Conservation (phyloP, 1,140 invertebrate species). For the Pararge aegeria region DNA sequence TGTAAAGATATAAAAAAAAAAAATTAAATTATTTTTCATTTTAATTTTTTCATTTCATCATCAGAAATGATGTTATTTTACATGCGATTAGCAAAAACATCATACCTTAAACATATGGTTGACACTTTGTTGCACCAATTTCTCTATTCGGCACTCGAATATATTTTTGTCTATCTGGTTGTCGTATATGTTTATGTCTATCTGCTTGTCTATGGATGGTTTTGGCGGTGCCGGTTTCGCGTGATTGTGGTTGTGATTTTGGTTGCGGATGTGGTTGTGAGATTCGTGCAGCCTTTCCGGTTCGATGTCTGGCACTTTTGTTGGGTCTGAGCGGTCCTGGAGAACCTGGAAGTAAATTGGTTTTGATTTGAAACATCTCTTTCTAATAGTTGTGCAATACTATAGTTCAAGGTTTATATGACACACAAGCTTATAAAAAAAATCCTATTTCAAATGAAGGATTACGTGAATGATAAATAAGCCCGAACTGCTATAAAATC, state of each 20-base stretch:
- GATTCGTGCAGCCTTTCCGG: conserved; percentile 18
- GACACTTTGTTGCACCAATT: conserved; percentile 60
- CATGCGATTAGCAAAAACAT: too few relatives aligned
- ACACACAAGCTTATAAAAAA: too few relatives aligned
- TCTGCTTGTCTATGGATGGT: neutral
- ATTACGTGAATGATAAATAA: too few relatives aligned
- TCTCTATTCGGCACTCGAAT: conserved; percentile 66
- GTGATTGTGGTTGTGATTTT: conserved; percentile 11
- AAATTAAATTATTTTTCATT: too few relatives aligned
- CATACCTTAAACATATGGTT: conserved; percentile 56
- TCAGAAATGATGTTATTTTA: too few relatives aligned
- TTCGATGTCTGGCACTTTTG: conserved; percentile 51
- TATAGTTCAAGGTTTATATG: too few relatives aligned
- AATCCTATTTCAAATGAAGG: too few relatives aligned
- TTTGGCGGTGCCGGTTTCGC: neutral
- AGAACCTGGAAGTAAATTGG: conserved; percentile 65
- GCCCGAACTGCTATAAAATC: too few relatives aligned
- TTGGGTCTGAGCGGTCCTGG: conserved; percentile 46
- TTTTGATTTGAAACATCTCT: too few relatives aligned
- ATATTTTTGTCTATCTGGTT: conserved; percentile 36
- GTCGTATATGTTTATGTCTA: neutral
- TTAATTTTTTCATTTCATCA: too few relatives aligned
- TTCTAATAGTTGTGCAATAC: too few relatives aligned
- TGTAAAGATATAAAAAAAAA: too few relatives aligned
- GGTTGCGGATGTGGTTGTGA: neutral